These are phyloP conservation scores for Sympetrum striolatum DNA, from an alignment of 2,888 invertebrate species.

Conservation along the genomic window DNA sequence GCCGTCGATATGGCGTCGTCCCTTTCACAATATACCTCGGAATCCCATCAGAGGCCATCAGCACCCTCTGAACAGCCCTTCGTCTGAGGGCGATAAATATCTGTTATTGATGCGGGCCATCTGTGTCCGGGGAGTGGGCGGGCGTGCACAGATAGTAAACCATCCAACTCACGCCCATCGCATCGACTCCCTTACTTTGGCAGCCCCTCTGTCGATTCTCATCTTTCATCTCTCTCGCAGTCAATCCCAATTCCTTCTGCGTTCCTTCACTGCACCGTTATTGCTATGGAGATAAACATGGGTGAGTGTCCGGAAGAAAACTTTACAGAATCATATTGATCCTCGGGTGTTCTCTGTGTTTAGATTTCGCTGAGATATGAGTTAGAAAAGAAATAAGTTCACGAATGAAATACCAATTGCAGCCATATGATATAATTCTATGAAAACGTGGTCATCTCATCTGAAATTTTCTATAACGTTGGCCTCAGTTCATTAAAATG, in stretches of 20 bases:
- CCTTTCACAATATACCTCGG: conserved; percentile 15
- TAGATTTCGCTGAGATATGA: too few relatives aligned
- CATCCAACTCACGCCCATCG: conserved; percentile 15
- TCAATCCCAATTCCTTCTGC: background rate
- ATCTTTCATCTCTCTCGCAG: background rate
- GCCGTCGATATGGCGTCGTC: background rate
- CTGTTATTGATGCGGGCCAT: conserved; percentile 42
- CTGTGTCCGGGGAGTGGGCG: background rate
- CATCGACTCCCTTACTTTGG: background rate
- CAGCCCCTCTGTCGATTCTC: background rate
- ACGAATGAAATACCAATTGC: too few relatives aligned
- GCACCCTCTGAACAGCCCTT: background rate
- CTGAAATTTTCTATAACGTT: too few relatives aligned
- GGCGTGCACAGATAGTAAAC: background rate
- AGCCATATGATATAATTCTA: too few relatives aligned
- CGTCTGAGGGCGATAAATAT: conserved; percentile 25
- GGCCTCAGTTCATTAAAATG: too few relatives aligned
- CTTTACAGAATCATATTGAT: too few relatives aligned
- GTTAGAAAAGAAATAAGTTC: too few relatives aligned
- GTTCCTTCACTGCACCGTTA: background rate
- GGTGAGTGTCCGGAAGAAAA: too few relatives aligned
- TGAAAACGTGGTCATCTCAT: too few relatives aligned
- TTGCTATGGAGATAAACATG: background rate
- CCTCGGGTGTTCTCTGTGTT: too few relatives aligned
- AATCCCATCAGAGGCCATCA: conserved; percentile 37